Base-by-base conservation (phyloP, 64 coral and sea anemone species). In the Dendrophyllia cribrosa region DNA sequence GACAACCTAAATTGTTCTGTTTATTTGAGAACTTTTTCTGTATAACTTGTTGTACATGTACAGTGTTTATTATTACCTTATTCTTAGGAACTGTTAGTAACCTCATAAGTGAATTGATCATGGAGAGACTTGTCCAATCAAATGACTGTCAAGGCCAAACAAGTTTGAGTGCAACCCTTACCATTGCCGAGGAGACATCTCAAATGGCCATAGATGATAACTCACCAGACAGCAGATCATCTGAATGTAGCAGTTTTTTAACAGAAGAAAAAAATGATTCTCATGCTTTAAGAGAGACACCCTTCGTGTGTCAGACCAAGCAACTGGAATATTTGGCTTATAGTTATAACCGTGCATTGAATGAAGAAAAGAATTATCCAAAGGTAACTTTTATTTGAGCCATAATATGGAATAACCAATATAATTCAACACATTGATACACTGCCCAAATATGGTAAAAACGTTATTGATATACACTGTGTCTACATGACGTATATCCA, bases 161-260 rank as follows among this genome's bases (percentile, higher is more conserved):
- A 16, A 60, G 34, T 60, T 9, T 77, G 15, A 75, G 68, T 78
- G 24, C 74, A 26, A 74, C 78, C 0, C 68, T 68, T 48, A 87
- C 82, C 3, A 93, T 93, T 68, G 91, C 91, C 15, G 72, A 93
- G 51, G 91, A 93, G 85, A 93, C 91, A 11, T 93, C 91, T 19
- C 91, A 93, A 49, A 93, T 93, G 91, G 91, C 76, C 44, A 93
- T 93, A n/a, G 82, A 93, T 71, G 91, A 93, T 87, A 64, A 14
- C 13, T 67, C 44, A 13, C 6, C 43, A 48, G 80, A 84, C 34
- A 49, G 72, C 72, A 65, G 80, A 65, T 84, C 61, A 11, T n/a
- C 60, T 15, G 80, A 84, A 47, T 84, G 43, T 67, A 68, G 43
- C 80, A 84, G 80, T 84, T 44, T 50, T 0, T 15, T 68, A 16